Evolutionary conservation across 2,797 vertebrate genomes (phyloP).

Genomic region (Enteromius fasciolatus): DNA sequence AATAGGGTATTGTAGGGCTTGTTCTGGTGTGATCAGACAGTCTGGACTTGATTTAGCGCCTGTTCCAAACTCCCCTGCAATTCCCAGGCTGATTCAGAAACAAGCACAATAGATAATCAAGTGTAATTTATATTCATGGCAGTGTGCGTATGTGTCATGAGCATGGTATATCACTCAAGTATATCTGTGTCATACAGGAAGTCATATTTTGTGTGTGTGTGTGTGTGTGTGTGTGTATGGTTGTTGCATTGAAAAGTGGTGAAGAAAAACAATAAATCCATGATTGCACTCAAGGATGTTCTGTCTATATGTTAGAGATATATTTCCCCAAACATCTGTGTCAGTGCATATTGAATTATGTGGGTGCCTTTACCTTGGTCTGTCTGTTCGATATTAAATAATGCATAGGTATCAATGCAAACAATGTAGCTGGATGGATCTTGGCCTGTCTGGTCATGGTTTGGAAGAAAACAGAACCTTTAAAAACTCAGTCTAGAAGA

Average conservation of each 20-base stretch:
- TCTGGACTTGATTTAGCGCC: constrained; percentile 48
- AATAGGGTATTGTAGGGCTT: constrained; percentile 41
- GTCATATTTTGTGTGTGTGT: neutral
- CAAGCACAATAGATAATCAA: constrained; percentile 52
- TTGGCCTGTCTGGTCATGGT: neutral
- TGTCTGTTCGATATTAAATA: constrained; percentile 31
- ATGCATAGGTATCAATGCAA: constrained; percentile 16
- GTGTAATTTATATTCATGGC: constrained; percentile 48
- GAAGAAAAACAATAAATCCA: neutral
- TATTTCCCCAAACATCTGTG: neutral
- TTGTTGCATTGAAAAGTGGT: constrained; percentile 4
- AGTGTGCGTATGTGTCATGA: constrained; percentile 19
- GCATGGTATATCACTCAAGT: constrained; percentile 28
- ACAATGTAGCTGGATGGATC: neutral
- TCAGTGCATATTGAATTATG: constrained; percentile 4
- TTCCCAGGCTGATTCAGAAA: constrained; percentile 39
- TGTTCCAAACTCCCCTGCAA: constrained; percentile 30
- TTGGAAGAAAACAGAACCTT: neutral
- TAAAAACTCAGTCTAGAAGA: neutral
- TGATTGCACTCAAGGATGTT: neutral
- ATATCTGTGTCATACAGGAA: constrained; percentile 23
- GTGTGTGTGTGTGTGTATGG: neutral
- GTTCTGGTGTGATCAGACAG: constrained; percentile 37
- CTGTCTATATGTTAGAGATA: constrained; percentile 8
- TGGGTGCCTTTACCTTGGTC: constrained; percentile 22